These are phyloP conservation scores for Sturmia bella DNA, from an alignment of 2,888 invertebrate genomes.

Conservation along the genomic window DNA sequence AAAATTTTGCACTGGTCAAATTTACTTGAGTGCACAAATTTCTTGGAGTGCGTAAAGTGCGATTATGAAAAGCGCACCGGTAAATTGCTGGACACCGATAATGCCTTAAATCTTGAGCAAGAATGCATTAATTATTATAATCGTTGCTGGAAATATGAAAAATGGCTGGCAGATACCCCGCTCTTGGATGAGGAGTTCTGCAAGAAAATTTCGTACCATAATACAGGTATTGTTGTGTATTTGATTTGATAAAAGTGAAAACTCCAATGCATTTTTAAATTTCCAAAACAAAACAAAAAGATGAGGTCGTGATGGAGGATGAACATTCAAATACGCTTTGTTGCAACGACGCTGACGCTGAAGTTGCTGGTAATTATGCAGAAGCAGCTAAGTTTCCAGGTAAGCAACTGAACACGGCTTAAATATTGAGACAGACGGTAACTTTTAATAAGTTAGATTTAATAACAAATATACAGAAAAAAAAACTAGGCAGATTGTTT, in stretches of 20 bases:
- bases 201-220: background rate
- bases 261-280: too few relatives aligned
- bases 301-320: too few relatives aligned
- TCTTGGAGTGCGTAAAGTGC: conserved; percentile 49
- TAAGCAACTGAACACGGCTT: too few relatives aligned
- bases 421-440: too few relatives aligned
- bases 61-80: conserved; percentile 54
- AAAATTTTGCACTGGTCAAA: conserved; percentile 60
- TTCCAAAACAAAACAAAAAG: too few relatives aligned
- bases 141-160: conserved; percentile 63
- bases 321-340: too few relatives aligned
- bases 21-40: conserved; percentile 51
- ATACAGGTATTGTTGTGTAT: conserved; percentile 15
- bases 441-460: too few relatives aligned
- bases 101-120: conserved; percentile 14
- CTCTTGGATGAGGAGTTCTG: conserved; percentile 24
- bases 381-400: too few relatives aligned
- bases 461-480: too few relatives aligned
- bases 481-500: too few relatives aligned
- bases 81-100: conserved; percentile 31
- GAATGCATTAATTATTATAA: conserved; percentile 61
- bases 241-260: background rate
- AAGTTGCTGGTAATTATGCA: too few relatives aligned
- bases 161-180: conserved; percentile 53
- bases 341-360: too few relatives aligned